Percentiles rank a stretch among this genome's conserved stretches.
These are phyloP conservation scores for Muntiacus muntjak DNA, from an alignment of 2,113 vertebrate species.

Conservation along the genomic window DNA sequence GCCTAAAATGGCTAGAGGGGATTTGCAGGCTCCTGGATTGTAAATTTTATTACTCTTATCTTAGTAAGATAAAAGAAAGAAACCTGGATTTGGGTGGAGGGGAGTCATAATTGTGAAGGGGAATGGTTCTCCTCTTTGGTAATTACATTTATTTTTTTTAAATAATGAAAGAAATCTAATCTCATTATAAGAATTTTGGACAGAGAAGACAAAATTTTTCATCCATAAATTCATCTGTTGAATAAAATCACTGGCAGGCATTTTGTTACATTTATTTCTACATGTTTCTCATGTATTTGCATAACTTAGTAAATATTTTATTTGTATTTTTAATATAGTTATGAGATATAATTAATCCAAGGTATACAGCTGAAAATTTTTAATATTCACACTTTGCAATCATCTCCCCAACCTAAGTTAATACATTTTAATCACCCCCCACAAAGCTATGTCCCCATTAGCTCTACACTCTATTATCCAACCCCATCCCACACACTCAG, in stretches of 20 bases:
- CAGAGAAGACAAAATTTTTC: background rate
- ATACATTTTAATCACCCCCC: background rate
- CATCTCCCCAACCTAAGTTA: background rate
- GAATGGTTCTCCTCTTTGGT: background rate
- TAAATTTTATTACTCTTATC: background rate
- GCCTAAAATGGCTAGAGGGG: background rate
- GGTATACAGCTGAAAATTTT: background rate
- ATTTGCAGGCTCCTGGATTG: background rate
- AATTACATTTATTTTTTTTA: background rate
- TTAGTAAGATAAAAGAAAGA: background rate
- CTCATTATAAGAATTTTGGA: background rate
- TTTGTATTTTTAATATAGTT: background rate
- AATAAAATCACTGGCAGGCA: background rate
- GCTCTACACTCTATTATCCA: background rate
- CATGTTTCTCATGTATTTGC: background rate
- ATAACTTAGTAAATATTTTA: background rate
- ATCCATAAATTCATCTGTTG: background rate
- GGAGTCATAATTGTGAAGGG: background rate
- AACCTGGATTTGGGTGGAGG: background rate
- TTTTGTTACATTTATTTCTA: background rate
- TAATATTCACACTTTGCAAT: background rate
- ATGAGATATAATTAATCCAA: background rate
- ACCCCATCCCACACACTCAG: rapidly evolving
- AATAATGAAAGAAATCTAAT: background rate
- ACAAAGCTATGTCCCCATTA: background rate